These are phyloP conservation scores for Charanyca ferruginea DNA, from an alignment of 2,888 invertebrate species.

Conservation along the genomic window DNA sequence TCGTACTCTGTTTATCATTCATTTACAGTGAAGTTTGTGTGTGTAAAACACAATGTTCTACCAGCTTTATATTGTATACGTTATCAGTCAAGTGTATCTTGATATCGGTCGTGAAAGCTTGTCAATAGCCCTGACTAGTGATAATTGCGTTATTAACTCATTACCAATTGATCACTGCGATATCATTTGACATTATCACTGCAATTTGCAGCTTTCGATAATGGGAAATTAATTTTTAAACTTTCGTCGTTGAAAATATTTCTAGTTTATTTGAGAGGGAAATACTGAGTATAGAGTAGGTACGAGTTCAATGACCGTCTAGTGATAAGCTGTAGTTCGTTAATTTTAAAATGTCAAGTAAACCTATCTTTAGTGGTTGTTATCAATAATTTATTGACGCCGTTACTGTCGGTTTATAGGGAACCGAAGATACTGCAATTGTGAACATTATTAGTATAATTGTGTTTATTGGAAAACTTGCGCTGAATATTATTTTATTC, in stretches of 20 bases:
- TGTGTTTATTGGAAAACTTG: neutral
- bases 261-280: neutral
- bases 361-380: conserved; percentile 29
- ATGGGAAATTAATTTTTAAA: conserved; percentile 25
- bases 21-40: conserved; percentile 22
- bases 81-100: conserved; percentile 55
- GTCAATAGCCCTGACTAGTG: conserved; percentile 27
- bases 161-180: conserved; percentile 46
- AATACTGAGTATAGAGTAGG: neutral
- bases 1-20: conserved; percentile 29
- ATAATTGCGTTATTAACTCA: conserved; percentile 52
- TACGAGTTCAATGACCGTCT: conserved; percentile 33
- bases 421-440: neutral
- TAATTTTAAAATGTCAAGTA: conserved; percentile 17
- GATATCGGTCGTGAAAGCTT: conserved; percentile 55
- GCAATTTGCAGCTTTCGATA: conserved; percentile 20
- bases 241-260: neutral
- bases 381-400: conserved; percentile 15
- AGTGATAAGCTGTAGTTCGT: neutral
- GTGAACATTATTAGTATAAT: neutral
- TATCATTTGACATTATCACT: conserved; percentile 40
- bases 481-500: too few relatives aligned
- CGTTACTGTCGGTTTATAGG: neutral
- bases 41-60: conserved; percentile 23
- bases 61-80: conserved; percentile 6